Conservation (phyloP, 2,113 vertebrate species). For the Conger conger region DNA sequence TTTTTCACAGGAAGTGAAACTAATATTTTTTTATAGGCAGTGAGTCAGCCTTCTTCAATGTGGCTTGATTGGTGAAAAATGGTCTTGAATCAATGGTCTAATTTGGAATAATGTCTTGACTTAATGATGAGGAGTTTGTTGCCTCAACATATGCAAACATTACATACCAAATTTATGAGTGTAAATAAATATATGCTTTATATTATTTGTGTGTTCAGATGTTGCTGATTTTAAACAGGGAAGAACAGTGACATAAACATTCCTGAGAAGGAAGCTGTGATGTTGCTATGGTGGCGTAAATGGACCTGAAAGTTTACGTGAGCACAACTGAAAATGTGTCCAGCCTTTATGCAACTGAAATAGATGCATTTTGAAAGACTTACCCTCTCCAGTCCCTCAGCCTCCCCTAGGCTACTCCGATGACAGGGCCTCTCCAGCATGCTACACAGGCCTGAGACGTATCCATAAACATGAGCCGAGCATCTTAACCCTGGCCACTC, state of each 20-base stretch:
- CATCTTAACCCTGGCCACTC: conserved; percentile 5
- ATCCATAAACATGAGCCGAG: background rate
- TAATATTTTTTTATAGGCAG: too few species aligned
- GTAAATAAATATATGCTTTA: background rate
- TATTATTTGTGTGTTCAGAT: background rate
- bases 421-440: background rate
- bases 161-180: background rate
- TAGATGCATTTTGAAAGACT: conserved; percentile 12
- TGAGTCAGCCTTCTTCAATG: too few species aligned
- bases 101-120: too few species aligned
- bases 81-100: too few species aligned
- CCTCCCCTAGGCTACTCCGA: background rate
- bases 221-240: too few species aligned
- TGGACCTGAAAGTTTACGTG: background rate
- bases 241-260: too few species aligned
- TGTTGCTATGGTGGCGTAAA: too few species aligned
- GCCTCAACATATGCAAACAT: background rate
- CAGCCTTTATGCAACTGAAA: background rate
- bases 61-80: too few species aligned
- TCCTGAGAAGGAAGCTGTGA: too few species aligned
- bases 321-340: background rate
- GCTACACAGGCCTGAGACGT: background rate
- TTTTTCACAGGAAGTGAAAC: too few species aligned
- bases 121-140: too few species aligned
- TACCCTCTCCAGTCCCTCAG: background rate